phyloP scores from a whole-genome alignment of 1,140 invertebrate genomes.

The Aradophagus sp. region DNA sequence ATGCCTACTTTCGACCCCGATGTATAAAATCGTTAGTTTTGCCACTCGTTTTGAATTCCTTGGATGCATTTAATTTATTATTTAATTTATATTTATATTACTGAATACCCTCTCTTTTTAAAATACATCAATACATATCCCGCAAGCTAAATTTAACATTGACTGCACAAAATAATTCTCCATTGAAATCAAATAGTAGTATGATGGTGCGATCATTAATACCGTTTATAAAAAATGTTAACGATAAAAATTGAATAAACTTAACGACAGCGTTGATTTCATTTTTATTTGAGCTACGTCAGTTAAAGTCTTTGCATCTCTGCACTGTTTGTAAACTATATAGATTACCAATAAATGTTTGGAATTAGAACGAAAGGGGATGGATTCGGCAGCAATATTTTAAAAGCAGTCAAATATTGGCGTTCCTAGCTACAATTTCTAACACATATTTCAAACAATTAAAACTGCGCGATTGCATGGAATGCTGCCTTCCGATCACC shows the following conservation, averaged over 20 bases:
- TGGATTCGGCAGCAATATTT: constrained; percentile 44
- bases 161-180: constrained; percentile 48
- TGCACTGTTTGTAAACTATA: constrained; percentile 55
- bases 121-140: constrained; percentile 32
- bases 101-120: constrained; percentile 11
- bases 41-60: background rate
- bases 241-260: constrained; percentile 52
- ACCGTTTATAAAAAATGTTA: constrained; percentile 50
- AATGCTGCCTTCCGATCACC: constrained; percentile 14
- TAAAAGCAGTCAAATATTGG: constrained; percentile 50
- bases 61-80: background rate
- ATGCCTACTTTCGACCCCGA: no score
- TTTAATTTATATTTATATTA: constrained; percentile 33
- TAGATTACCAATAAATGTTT: constrained; percentile 53
- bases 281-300: constrained; percentile 46
- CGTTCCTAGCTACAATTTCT: constrained; percentile 33
- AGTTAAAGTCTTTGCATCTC: constrained; percentile 50
- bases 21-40: no score
- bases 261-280: constrained; percentile 39
- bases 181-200: constrained; percentile 42
- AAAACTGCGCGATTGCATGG: constrained; percentile 24
- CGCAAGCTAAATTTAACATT: constrained; percentile 45
- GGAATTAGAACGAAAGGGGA: constrained; percentile 46
- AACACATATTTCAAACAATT: constrained; percentile 34
- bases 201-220: constrained; percentile 47